Percentiles rank a stretch among this genome's conserved stretches.
These are phyloP conservation scores for Bombus consobrinus DNA, from an alignment of 1,140 invertebrate genomes.

Conservation along the genomic window DNA sequence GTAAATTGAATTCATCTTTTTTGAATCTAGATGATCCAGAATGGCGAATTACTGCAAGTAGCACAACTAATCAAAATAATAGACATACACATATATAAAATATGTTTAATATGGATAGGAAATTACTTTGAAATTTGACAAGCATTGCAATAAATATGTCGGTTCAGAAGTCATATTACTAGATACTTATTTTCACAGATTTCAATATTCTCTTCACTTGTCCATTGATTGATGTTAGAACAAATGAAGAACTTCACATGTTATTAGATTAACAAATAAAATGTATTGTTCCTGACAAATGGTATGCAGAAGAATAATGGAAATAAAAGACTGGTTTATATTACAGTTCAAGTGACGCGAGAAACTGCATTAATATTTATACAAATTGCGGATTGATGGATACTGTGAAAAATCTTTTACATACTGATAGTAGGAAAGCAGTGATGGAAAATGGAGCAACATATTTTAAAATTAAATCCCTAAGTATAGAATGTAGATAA, in stretches of 20 bases:
- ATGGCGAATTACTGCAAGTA: conserved; percentile 42
- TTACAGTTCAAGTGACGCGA: conserved; percentile 11
- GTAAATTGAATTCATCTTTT: conserved; percentile 25
- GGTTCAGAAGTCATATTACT: neutral
- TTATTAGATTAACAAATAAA: conserved; percentile 34
- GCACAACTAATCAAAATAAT: conserved; percentile 15
- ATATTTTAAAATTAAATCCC: neutral
- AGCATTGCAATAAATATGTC: neutral
- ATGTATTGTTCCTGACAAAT: neutral
- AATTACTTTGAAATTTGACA: neutral
- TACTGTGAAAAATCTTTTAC: neutral
- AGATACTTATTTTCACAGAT: conserved; percentile 51
- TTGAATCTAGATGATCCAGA: conserved; percentile 36
- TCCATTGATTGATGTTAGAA: neutral
- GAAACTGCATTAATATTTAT: neutral
- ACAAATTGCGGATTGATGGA: neutral
- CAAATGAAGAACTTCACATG: conserved; percentile 13
- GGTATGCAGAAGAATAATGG: neutral
- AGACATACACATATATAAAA: neutral
- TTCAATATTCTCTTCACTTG: neutral
- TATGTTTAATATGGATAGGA: conserved; percentile 4
- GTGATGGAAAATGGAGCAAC: neutral
- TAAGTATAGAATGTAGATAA: conserved; percentile 7
- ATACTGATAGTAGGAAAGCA: conserved; percentile 23
- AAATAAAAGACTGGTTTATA: neutral